Evolutionary conservation across 2,888 invertebrate species (phyloP), one percentile per base, ranked within the genome.

Genomic region (Ophion obscuratus): DNA sequence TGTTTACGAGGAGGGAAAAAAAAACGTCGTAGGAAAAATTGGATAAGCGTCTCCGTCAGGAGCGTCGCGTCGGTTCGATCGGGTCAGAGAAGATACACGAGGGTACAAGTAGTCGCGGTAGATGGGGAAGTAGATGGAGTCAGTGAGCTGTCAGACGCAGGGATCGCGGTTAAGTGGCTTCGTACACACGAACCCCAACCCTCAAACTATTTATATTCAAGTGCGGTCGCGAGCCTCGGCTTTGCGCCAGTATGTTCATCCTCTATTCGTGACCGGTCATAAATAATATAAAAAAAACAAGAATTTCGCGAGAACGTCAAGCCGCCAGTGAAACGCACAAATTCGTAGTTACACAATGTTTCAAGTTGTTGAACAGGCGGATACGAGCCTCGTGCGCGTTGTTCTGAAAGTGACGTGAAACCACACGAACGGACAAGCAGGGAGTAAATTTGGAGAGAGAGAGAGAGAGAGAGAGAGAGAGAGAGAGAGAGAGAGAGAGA

Each of bases 131-230:
- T 80, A 40, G 80, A 73, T 64, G 53, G 27, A 71, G 80, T 66
- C 40, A 73, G 80, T 57, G 80, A 80, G 64, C 64, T 57, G 80
- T 80, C 80, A 71, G 75, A 62, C 44, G 47, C 68, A 75, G 68
- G 44, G 44, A 47, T 66, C 27, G 80, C 66, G 64, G 64, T 71
- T 47, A 47, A 61, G 61, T 57, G 79, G 79, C 27, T 53, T 44
- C n/a, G 67, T 44, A 68, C 73, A 78, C 57, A 73, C 75, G 27
- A 62, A 59, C 59, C 53, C 40, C 27, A 47, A 62, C 57, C 79
- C 59, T 66, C 57, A 61, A 81, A 81, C 68, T 80, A 80, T 83
- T 74, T 83, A 81, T 81, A 81, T 61, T 62, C 62, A 20, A 62
- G 70, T 79, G 78, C 27, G 67, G 57, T 68, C 59, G 24, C 36